Conservation (phyloP, 2,113 vertebrate genomes). For the Petrocephalus microphthalmus region DNA sequence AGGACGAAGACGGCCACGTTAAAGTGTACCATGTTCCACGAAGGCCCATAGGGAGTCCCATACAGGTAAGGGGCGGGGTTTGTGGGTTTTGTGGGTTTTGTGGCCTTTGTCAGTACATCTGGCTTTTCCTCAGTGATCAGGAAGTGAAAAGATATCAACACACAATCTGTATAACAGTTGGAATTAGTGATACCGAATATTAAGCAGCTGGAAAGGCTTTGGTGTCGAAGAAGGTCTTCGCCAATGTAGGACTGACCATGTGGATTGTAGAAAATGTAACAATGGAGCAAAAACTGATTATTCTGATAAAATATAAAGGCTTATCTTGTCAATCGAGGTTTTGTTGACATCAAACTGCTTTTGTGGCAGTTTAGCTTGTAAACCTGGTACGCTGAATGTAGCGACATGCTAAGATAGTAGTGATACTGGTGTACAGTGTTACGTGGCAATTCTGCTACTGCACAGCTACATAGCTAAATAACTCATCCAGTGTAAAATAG, state of each 20-base stretch:
- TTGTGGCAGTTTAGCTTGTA: background rate
- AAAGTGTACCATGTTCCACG: constrained; percentile 73
- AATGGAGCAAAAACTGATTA: background rate
- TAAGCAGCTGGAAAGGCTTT: background rate
- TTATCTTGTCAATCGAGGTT: background rate
- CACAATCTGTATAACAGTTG: background rate
- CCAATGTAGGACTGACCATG: background rate
- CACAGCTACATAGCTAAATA: background rate
- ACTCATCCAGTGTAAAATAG: background rate
- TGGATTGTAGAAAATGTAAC: background rate
- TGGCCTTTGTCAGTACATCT: background rate
- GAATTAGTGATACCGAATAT: background rate
- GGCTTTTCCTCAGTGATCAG: constrained; percentile 4
- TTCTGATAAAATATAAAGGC: background rate
- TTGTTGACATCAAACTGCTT: background rate
- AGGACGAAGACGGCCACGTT: constrained; percentile 71
- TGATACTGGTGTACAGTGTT: background rate
- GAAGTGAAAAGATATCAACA: background rate
- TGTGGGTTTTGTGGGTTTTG: background rate
- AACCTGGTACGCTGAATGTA: background rate
- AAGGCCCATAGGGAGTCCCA: constrained; percentile 71
- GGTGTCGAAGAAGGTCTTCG: background rate
- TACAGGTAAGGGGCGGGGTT: constrained; percentile 60
- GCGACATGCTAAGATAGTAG: background rate
- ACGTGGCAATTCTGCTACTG: background rate